Conservation (phyloP, 2,797 vertebrate genomes). For the Tympanoctomys barrerae region DNA sequence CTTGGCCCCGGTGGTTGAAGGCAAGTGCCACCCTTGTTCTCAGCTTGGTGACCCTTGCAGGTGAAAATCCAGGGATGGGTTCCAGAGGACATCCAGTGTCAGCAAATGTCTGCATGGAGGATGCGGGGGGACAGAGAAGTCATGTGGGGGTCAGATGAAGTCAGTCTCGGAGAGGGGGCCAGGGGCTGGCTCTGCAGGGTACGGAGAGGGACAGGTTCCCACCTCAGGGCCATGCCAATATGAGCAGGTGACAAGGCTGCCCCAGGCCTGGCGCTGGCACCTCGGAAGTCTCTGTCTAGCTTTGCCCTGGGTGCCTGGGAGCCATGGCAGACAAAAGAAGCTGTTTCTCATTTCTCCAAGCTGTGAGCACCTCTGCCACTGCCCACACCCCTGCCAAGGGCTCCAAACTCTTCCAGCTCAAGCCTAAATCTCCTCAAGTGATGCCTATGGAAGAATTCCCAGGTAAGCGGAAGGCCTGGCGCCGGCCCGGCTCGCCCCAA, state of each 20-base stretch:
- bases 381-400: conserved; percentile 88
- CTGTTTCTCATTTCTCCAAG: conserved; percentile 88
- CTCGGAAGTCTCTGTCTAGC: neutral
- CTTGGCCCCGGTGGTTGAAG: neutral
- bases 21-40: accelerated
- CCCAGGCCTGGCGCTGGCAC: neutral
- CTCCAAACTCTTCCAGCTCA: conserved; percentile 93
- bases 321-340: conserved; percentile 47
- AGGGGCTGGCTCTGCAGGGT: neutral
- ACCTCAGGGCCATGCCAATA: accelerated
- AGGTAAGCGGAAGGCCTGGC: conserved; percentile 91
- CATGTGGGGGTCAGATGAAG: neutral
- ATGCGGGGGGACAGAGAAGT: too few relatives aligned
- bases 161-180: neutral
- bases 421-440: conserved; percentile 91
- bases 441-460: conserved; percentile 92
- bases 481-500: neutral
- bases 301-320: neutral
- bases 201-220: neutral
- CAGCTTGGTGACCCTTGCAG: accelerated
- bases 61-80: accelerated
- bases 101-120: neutral
- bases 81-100: neutral
- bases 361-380: conserved; percentile 47
- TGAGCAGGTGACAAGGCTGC: neutral